Conservation (phyloP, 2,113 vertebrate genomes). For the Gorsachius goisagi region DNA sequence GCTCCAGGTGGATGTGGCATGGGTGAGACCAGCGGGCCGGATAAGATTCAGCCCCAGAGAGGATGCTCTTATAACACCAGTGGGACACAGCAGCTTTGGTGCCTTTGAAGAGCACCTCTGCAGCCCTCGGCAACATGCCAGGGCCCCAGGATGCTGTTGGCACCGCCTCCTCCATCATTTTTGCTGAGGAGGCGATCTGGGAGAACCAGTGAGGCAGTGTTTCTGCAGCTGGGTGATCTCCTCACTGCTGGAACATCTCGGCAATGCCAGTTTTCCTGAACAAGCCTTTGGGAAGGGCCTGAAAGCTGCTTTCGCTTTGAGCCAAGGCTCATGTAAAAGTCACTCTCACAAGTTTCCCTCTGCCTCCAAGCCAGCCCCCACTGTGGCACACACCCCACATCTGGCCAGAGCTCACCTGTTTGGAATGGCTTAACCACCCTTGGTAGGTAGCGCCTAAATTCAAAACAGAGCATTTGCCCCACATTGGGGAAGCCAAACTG, state of each 20-base stretch:
- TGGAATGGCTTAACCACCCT: neutral
- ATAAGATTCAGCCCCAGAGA: neutral
- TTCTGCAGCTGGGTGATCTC: neutral
- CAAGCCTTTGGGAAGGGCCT: neutral
- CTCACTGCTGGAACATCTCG: neutral
- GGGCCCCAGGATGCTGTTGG: neutral
- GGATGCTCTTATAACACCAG: neutral
- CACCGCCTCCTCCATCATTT: neutral
- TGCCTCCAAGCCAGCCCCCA: neutral
- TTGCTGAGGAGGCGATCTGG: neutral
- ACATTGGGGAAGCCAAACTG: neutral
- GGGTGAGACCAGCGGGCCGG: neutral
- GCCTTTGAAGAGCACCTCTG: neutral
- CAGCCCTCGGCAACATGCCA: accelerated
- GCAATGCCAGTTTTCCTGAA: neutral
- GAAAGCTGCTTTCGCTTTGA: neutral
- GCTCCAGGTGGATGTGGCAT: neutral
- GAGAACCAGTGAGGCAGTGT: neutral
- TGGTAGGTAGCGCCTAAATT: neutral
- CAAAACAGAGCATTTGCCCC: neutral
- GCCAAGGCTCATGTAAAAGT: neutral
- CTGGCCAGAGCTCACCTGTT: neutral
- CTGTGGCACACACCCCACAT: neutral
- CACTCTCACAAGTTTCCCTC: neutral
- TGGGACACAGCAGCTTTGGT: neutral